A percentile compares a stretch with the other conserved stretches of the same genome.
phyloP scores from a whole-genome alignment of 1,140 invertebrate genomes.

The Drosophila dunni region DNA sequence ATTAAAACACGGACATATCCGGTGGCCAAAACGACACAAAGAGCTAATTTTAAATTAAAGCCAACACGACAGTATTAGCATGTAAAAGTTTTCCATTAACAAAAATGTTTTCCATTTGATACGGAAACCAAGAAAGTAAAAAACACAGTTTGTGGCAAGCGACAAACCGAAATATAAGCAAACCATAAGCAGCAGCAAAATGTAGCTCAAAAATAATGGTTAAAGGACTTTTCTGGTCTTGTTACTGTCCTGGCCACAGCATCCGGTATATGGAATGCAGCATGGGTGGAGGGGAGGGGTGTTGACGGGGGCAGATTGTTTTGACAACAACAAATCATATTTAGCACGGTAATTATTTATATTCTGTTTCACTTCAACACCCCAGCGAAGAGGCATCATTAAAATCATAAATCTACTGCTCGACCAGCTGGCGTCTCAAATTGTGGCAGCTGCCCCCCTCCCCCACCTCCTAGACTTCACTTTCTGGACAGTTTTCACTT shows the following conservation, averaged over 20 bases:
- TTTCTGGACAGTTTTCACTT: background rate
- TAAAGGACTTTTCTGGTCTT: background rate
- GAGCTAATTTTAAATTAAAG: slow-evolving; percentile 39
- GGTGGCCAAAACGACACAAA: slow-evolving; percentile 18
- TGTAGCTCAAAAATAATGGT: slow-evolving; percentile 24
- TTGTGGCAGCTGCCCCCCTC: slow-evolving; percentile 15
- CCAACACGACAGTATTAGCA: slow-evolving; percentile 18
- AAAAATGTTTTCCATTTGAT: slow-evolving; percentile 68
- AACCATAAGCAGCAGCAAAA: background rate
- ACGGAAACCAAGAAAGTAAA: slow-evolving; percentile 58
- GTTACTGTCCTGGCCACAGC: slow-evolving; percentile 53
- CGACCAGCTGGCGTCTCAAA: slow-evolving; percentile 56
- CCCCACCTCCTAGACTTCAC: background rate
- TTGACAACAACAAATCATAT: slow-evolving; percentile 62
- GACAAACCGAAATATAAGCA: background rate
- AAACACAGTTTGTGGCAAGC: slow-evolving; percentile 12
- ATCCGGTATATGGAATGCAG: slow-evolving; percentile 6
- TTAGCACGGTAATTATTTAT: slow-evolving; percentile 80
- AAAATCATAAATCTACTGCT: slow-evolving; percentile 78
- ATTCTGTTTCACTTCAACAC: slow-evolving; percentile 37
- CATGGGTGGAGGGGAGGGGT: too few relatives aligned
- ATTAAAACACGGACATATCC: slow-evolving; percentile 68
- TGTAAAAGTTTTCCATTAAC: slow-evolving; percentile 28
- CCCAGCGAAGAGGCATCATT: slow-evolving; percentile 49
- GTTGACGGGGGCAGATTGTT: too few relatives aligned